Conservation (phyloP, 2,797 vertebrate species). For the Gallinago nigripennis region DNA sequence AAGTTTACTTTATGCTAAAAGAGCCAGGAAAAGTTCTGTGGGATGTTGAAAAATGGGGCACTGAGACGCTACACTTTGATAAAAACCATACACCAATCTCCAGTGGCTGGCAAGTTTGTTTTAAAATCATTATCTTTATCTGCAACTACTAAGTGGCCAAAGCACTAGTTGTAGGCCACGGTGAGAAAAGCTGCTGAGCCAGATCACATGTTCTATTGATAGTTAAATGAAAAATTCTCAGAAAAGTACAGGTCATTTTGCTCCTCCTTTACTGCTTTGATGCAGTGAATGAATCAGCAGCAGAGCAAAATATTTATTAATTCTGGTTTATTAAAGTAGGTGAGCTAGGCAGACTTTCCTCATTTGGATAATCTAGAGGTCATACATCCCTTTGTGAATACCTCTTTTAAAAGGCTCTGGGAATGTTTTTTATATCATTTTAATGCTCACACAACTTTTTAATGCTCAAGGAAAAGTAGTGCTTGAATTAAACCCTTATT, state of each 20-base stretch:
- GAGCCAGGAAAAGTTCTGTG: not conserved
- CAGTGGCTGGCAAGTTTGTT: not conserved
- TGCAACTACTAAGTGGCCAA: not conserved
- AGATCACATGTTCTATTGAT: not conserved
- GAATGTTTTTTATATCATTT: not conserved
- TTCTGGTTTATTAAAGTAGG: not conserved
- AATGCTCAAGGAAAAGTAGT: not conserved
- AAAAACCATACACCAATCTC: not conserved
- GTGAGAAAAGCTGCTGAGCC: not conserved
- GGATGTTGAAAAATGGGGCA: not conserved
- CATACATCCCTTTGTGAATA: not conserved
- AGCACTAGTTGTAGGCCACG: not conserved
- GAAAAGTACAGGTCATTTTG: not conserved
- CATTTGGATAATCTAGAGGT: not conserved
- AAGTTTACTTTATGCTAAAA: not conserved
- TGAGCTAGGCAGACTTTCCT: not conserved
- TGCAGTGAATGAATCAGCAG: not conserved
- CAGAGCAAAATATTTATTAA: not conserved
- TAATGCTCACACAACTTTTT: not conserved
- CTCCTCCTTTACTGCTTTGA: not conserved
- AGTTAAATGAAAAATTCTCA: not conserved
- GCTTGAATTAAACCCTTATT: not conserved
- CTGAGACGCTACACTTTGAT: fast-evolving
- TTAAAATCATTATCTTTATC: not conserved
- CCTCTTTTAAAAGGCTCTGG: not conserved